These are phyloP conservation scores for Cydia fagiglandana DNA, from an alignment of 1,140 invertebrate species.

Conservation along the genomic window DNA sequence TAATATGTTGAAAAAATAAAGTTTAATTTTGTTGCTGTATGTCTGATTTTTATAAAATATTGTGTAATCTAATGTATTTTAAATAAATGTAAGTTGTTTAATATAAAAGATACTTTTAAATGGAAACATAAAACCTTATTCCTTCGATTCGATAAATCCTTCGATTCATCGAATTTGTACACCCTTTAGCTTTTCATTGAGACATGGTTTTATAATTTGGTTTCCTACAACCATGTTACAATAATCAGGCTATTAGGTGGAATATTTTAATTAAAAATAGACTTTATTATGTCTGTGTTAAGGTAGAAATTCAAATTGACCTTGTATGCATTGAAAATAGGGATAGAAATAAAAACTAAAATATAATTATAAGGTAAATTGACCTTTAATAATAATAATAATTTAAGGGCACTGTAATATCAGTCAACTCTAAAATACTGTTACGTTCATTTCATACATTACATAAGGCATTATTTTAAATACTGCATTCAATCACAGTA, in stretches of 20 bases:
- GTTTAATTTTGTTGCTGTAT: slow-evolving; percentile 32
- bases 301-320: background rate
- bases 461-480: slow-evolving; percentile 51
- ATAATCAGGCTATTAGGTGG: background rate
- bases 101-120: background rate
- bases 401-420: slow-evolving; percentile 74
- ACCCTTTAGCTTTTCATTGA: too few species aligned
- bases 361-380: slow-evolving; percentile 51
- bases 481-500: slow-evolving; percentile 66
- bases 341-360: slow-evolving; percentile 43
- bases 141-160: too few species aligned
- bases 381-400: slow-evolving; percentile 74
- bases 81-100: slow-evolving; percentile 29
- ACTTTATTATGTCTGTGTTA: background rate
- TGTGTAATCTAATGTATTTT: slow-evolving; percentile 12
- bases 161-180: too few species aligned
- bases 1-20: background rate
- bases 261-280: too few species aligned
- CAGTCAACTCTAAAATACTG: slow-evolving; percentile 77
- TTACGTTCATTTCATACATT: slow-evolving; percentile 58
- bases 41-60: slow-evolving; percentile 29
- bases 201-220: too few species aligned
- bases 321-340: slow-evolving; percentile 19
- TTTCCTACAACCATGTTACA: too few species aligned
- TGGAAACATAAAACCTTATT: background rate